phyloP scores from a whole-genome alignment of 1,140 invertebrate species.

The Megalopta genalis region DNA sequence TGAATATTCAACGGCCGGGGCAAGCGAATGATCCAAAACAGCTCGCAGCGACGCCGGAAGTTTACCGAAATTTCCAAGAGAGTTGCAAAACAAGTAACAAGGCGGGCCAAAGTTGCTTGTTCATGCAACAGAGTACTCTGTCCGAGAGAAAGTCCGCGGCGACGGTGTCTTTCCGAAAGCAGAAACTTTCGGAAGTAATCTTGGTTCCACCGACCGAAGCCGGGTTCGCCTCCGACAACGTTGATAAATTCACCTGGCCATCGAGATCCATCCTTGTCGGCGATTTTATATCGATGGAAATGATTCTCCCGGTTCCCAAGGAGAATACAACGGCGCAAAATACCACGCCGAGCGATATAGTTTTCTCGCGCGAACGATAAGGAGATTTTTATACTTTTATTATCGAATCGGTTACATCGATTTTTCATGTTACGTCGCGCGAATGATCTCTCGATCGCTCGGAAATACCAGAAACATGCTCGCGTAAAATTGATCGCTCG shows the following conservation, averaged over 20 bases:
- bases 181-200: background rate
- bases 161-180: background rate
- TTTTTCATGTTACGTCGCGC: too few relatives aligned
- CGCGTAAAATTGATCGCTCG: too few relatives aligned
- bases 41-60: background rate
- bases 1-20: background rate
- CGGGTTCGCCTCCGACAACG: background rate
- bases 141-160: background rate
- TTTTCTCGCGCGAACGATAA: too few relatives aligned
- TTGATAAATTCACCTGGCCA: background rate
- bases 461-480: too few relatives aligned
- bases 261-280: background rate
- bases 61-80: background rate
- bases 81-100: background rate
- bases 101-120: background rate
- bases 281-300: background rate
- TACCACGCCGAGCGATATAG: too few relatives aligned
- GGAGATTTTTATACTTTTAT: too few relatives aligned
- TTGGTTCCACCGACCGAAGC: background rate
- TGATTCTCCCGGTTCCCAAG: too few relatives aligned
- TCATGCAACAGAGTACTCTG: background rate
- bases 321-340: too few relatives aligned
- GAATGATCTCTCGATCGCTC: too few relatives aligned
- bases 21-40: conserved; percentile 3
- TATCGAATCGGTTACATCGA: too few relatives aligned